Evolutionary conservation across 2,888 invertebrate species (phyloP), one percentile per base, ranked within the genome.

Genomic region (Drosophila colorata): DNA sequence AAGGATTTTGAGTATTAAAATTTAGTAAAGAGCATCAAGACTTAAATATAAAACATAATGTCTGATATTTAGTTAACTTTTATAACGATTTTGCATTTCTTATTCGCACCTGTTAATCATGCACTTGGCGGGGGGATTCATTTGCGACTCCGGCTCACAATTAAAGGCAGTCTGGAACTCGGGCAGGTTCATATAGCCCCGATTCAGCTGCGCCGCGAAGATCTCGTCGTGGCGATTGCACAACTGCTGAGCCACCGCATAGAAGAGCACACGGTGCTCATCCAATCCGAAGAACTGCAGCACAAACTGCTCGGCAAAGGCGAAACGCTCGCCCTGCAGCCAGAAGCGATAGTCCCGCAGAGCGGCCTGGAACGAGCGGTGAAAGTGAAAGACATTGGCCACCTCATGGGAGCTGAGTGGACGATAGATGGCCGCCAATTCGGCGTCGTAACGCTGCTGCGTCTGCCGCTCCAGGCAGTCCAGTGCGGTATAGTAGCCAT

Each of bases 61-160:
- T 28, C 7, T 5, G 25, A 4, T 33, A 33, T 13, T 9, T 31
- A 31, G 28, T 31, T 33, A 33, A 33, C 11, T 33, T 28, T 8
- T 9, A 9, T 41, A 13, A 6, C 28, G 13, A 6, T 7, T 13
- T 8, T 6, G 11, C 7, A 6, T 9, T 3, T 18, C 0, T 38
- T 46, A 58, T 8, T 72, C 74, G 35, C 78, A 72, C 9, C 58
- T 41, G 31, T 78, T 81, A 0, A 69, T 16, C 89, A 91, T 88
- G 53, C 91, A 91, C 61, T 91, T 91, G 13, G 76, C 64, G 4
- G 74, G 38, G 0, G 91, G 91, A 87, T 91, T 91, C 91, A 91
- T 91, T 0, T 80, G 56, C 28, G 85, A 77, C 0, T 79, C 58
- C 0, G 73, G 6, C 1, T 28, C 57, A 31, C 91, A 91, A 28